Base-by-base conservation (phyloP, 1,140 invertebrate species). In the Grapholita molesta region DNA sequence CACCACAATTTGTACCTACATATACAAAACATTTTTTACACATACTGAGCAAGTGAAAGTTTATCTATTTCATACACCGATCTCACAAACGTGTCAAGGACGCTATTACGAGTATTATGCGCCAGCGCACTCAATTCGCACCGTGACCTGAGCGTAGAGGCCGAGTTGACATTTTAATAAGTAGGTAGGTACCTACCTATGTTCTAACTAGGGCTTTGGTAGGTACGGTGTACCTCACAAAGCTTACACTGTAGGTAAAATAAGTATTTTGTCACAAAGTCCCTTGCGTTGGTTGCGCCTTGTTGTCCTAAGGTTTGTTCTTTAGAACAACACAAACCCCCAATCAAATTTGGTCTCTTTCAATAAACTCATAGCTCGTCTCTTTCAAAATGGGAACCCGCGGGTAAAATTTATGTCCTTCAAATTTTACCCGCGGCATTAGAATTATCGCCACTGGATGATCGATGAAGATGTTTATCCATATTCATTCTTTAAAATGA, bases 41-140 rank as follows among this genome's bases (percentile, higher is more conserved):
- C n/a, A n/a, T n/a, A n/a, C n/a, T n/a, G n/a, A n/a, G n/a, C n/a
- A 48, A 48, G 42, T 48, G 42, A 48, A 48, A 48, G 42, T 48
- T 48, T 18, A 48, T 48, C 42, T 48, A 48, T 48, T 48, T 48
- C 42, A 48, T 48, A 48, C 8, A 48, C 18, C 42, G 42, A 21
- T 48, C 42, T 48, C 42, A 48, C 18, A 48, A 48, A 48, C 42
- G 42, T 48, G 42, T 48, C 42, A 48, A 48, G 42, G 42, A 48
- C 42, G 42, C 42, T 48, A 48, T 48, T 48, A 48, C 42, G 42
- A 48, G 42, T n/a, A 21, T 21, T 48, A 48, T 48, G 42, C 42
- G 42, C 42, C 42, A n/a, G 42, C 42, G 42, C 42, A 48, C 18
- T 48, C 42, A 48, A 48, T 48, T 48, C 42, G 42, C 42, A 48